phyloP scores from a whole-genome alignment of 2,797 vertebrate genomes.

The Buceros bicornis region DNA sequence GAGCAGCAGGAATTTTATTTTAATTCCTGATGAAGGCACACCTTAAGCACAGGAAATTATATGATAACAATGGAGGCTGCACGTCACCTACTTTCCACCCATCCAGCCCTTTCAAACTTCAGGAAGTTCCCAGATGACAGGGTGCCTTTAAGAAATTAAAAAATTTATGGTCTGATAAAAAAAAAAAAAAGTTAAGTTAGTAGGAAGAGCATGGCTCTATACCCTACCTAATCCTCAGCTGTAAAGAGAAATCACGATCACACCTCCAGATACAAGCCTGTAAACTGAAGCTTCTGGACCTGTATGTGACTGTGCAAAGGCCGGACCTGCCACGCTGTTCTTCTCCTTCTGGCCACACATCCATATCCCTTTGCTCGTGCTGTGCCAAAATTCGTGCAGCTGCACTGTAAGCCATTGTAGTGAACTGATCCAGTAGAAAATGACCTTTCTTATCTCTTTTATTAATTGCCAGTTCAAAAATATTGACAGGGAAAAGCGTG shows the following conservation, averaged over 20 bases:
- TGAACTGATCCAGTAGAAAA: background rate
- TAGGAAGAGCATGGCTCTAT: background rate
- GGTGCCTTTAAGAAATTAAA: background rate
- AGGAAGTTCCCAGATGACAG: background rate
- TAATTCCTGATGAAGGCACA: conserved; percentile 10
- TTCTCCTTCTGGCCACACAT: background rate
- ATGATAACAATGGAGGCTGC: background rate
- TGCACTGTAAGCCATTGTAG: background rate
- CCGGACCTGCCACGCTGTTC: background rate
- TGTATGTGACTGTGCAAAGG: background rate
- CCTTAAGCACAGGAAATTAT: conserved; percentile 10
- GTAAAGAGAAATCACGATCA: background rate
- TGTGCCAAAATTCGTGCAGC: background rate
- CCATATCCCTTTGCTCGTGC: background rate
- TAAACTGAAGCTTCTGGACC: background rate
- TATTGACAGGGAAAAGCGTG: background rate
- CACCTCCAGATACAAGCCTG: background rate
- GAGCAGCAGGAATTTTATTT: conserved; percentile 30
- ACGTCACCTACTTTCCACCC: background rate
- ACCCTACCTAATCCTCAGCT: background rate
- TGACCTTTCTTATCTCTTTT: background rate
- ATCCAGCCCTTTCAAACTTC: background rate
- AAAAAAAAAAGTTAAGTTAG: background rate
- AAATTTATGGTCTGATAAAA: background rate
- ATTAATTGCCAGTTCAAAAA: background rate